A percentile compares a stretch with the other conserved stretches of the same genome.
Evolutionary conservation across 2,888 invertebrate genomes (phyloP).

Genomic region (Apocheima hispidaria): DNA sequence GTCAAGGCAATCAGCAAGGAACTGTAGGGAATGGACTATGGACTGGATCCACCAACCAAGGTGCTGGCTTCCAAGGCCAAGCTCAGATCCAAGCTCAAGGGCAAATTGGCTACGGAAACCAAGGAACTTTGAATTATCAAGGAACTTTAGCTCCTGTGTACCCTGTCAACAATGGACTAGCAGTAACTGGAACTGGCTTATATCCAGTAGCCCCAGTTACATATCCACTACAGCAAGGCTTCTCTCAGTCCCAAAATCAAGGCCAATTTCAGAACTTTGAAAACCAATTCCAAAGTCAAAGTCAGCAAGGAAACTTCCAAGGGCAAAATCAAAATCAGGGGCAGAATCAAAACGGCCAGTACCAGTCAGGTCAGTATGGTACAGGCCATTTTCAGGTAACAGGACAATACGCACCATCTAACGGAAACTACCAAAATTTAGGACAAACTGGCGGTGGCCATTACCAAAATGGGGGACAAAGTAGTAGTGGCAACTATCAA

Average conservation of each 20-base stretch:
- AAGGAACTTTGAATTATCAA: slow-evolving; percentile 44
- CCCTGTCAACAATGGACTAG: slow-evolving; percentile 12
- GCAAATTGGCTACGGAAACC: slow-evolving; percentile 51
- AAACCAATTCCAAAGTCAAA: slow-evolving; percentile 38
- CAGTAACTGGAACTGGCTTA: not conserved
- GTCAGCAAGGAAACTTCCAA: slow-evolving; percentile 48
- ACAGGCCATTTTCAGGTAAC: slow-evolving; percentile 34
- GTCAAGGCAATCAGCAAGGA: slow-evolving; percentile 17
- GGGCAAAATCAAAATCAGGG: slow-evolving; percentile 50
- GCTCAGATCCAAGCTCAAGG: slow-evolving; percentile 55
- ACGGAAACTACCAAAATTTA: slow-evolving; percentile 17
- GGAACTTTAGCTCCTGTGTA: slow-evolving; percentile 26
- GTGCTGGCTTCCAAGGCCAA: slow-evolving; percentile 51
- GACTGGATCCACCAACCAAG: slow-evolving; percentile 40
- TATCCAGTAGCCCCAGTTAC: slow-evolving; percentile 14
- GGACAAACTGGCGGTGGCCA: slow-evolving; percentile 19
- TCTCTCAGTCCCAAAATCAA: slow-evolving; percentile 25
- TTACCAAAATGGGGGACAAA: slow-evolving; percentile 25
- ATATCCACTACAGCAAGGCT: slow-evolving; percentile 41
- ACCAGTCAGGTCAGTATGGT: slow-evolving; percentile 39
- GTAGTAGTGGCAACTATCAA: slow-evolving; percentile 17
- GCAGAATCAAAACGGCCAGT: slow-evolving; percentile 42
- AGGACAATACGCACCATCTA: slow-evolving; percentile 30
- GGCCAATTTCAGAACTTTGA: slow-evolving; percentile 41
- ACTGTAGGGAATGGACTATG: slow-evolving; percentile 17